Evolutionary conservation across 2,797 vertebrate genomes (phyloP).

Genomic region (Champsocephalus esox): DNA sequence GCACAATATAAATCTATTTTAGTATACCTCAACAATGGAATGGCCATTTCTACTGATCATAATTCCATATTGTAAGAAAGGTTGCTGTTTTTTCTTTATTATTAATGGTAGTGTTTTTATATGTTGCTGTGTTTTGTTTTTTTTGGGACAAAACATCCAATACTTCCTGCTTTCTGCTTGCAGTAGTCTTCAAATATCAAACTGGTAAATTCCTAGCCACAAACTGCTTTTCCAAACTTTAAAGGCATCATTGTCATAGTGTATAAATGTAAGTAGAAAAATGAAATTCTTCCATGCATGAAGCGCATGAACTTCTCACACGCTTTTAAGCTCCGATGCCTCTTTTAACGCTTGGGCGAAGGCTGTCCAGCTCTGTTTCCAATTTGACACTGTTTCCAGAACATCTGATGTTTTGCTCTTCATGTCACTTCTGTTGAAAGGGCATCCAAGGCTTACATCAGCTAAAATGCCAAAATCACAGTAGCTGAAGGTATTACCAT

Average conservation of each 20-base stretch:
- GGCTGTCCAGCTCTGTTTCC: not conserved
- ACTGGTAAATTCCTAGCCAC: not conserved
- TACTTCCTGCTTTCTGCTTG: no score
- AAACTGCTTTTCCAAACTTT: no score
- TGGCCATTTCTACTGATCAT: no score
- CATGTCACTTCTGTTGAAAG: not conserved
- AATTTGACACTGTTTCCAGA: not conserved
- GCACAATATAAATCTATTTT: no score
- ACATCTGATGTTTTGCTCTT: not conserved
- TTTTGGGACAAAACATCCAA: no score
- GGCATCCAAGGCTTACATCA: not conserved
- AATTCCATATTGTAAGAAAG: no score
- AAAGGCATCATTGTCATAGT: not conserved
- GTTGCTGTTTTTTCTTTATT: not conserved
- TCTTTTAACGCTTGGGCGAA: not conserved
- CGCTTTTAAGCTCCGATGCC: slow-evolving; percentile 8
- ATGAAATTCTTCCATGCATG: not conserved
- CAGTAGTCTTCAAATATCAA: not conserved
- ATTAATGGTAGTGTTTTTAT: not conserved
- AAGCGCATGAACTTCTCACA: not conserved
- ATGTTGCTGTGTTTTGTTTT: no score
- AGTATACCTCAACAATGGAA: no score
- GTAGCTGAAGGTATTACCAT: not conserved
- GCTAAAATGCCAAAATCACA: not conserved
- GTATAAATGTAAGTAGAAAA: not conserved